Evolutionary conservation across 2,797 vertebrate species (phyloP), one percentile per base, ranked within the genome.

Genomic region (Girardinus metallicus): DNA sequence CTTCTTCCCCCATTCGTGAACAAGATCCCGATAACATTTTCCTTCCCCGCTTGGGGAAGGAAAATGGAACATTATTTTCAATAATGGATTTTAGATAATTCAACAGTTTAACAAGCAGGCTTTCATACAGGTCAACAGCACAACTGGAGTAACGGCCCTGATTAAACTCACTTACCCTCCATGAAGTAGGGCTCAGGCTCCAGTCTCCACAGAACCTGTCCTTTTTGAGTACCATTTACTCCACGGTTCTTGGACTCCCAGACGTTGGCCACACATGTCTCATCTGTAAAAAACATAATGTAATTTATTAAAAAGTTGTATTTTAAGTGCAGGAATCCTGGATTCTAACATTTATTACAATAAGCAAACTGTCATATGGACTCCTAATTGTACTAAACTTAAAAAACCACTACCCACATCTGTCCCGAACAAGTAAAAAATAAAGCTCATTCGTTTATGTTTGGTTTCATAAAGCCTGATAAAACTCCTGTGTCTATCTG

Each of bases 171-270:
- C 98, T 98, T 91, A 99, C 98, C 90, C 92, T 99, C 98, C 97
- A 98, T 98, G 89, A 99, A 99, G 93, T 99, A 98, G 55, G 98
- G 97, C 26, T 97, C 97, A 0, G 97, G 92, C 89, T 99, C 98
- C 92, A 99, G 96, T 79, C 97, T 94, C 98, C 98, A 99, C 1
- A 99, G 95, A 72, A 99, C 98, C 90, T 99, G 97, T 43, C 98
- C 98, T 86, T 96, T 97, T 86, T 99, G 98, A 0, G 97, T 99
- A 80, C 98, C 98, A 12, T 98, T 99, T 87, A 99, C 96, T 0
- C 98, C 98, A 0, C 98, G 97, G 81, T 99, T 99, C 94, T 99
- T 99, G 39, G 98, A 99, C 95, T 99, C 98, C 98, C 98, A 99
- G 86, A 99, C 98, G 41, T 99, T 99, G 84, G 97, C 97, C 81